phyloP scores from a whole-genome alignment of 2,113 vertebrate genomes.

The Saccopteryx leptura region DNA sequence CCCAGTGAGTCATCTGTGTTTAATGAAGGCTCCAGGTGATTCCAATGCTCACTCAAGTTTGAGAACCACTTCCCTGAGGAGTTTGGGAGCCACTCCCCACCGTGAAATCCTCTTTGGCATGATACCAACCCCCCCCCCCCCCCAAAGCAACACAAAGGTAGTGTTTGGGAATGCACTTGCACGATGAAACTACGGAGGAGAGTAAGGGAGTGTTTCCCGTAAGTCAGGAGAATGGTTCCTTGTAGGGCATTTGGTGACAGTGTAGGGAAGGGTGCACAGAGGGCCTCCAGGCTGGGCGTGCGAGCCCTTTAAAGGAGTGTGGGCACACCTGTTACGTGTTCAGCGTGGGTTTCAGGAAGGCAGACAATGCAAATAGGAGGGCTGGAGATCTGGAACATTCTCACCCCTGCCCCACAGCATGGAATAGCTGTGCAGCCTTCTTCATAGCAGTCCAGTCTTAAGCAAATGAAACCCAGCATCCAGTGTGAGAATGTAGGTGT shows the following conservation, averaged over 20 bases:
- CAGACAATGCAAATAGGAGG: not conserved
- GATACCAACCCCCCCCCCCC: not conserved
- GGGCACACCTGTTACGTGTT: not conserved
- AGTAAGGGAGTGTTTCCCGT: not conserved
- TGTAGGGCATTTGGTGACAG: not conserved
- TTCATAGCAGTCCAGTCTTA: not conserved
- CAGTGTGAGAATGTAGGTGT: not conserved
- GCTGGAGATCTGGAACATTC: not conserved
- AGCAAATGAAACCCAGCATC: not conserved
- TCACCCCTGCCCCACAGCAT: not conserved
- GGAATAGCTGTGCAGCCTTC: not conserved
- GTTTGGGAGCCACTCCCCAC: not conserved
- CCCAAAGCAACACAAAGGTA: not conserved
- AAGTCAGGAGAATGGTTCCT: not conserved
- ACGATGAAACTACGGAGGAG: not conserved
- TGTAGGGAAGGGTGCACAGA: not conserved
- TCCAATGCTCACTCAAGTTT: not conserved
- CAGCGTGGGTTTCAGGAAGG: not conserved
- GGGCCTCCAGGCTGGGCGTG: not conserved
- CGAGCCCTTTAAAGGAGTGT: not conserved
- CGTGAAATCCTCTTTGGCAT: not conserved
- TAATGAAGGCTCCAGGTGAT: not conserved
- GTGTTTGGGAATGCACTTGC: not conserved
- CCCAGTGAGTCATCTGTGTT: not conserved
- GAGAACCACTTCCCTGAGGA: not conserved